Conservation (phyloP, 2,888 invertebrate genomes). For the Venusia cambrica region DNA sequence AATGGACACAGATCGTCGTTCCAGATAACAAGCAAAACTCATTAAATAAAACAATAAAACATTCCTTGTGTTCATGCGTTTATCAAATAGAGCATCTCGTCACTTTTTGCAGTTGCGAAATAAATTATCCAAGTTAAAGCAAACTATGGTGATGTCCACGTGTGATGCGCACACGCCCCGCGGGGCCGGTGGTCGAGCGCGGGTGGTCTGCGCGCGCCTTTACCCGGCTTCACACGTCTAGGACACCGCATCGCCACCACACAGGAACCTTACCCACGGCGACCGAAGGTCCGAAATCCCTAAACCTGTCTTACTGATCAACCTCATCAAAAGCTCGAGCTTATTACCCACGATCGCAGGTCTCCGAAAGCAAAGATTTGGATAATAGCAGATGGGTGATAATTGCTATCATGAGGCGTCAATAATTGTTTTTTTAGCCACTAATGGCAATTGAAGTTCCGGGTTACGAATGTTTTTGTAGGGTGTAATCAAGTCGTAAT, state of each 20-base stretch:
- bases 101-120: slow-evolving; percentile 35
- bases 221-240: slow-evolving; percentile 68
- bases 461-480: slow-evolving; percentile 76
- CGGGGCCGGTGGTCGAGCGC: slow-evolving; percentile 59
- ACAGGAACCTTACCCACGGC: slow-evolving; percentile 41
- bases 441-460: slow-evolving; percentile 74
- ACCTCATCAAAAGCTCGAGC: slow-evolving; percentile 43
- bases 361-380: slow-evolving; percentile 69
- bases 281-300: slow-evolving; percentile 43
- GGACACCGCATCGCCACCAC: slow-evolving; percentile 44
- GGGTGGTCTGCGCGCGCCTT: slow-evolving; percentile 69
- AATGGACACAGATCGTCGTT: slow-evolving; percentile 59
- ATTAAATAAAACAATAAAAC: slow-evolving; percentile 16
- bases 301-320: slow-evolving; percentile 19
- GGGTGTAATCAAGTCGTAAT: slow-evolving; percentile 75
- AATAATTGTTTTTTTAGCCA: slow-evolving; percentile 75
- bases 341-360: slow-evolving; percentile 60
- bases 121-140: slow-evolving; percentile 27
- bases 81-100: slow-evolving; percentile 23
- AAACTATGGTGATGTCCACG: slow-evolving; percentile 43
- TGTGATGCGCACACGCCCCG: slow-evolving; percentile 54
- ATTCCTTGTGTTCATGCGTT: slow-evolving; percentile 16
- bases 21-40: slow-evolving; percentile 25
- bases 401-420: slow-evolving; percentile 77
- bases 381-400: slow-evolving; percentile 75